A percentile compares a stretch with the other conserved stretches of the same genome.
These are phyloP conservation scores for Cyprinus carpio DNA, from an alignment of 2,113 vertebrate genomes.

Conservation along the genomic window DNA sequence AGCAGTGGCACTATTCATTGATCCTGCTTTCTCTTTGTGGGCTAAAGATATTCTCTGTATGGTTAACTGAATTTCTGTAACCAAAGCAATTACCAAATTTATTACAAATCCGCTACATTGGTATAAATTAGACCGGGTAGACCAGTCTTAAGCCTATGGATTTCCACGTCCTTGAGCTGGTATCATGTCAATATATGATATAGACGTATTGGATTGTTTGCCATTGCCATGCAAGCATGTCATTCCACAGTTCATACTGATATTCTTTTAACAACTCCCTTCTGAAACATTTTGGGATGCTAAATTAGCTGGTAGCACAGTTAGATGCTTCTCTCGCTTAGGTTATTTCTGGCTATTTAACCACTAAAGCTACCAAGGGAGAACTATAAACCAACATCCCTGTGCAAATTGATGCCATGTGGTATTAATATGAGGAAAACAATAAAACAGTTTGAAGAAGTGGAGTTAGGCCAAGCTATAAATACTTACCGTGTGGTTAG, in stretches of 20 bases:
- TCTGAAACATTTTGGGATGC: conserved; percentile 18
- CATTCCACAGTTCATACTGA: background rate
- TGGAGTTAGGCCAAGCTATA: conserved; percentile 78
- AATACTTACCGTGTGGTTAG: conserved; percentile 82
- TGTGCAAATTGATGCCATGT: conserved; percentile 83
- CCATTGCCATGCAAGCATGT: background rate
- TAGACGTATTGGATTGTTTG: background rate
- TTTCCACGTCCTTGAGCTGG: background rate
- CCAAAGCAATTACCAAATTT: background rate
- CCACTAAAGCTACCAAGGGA: conserved; percentile 44
- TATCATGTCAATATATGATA: background rate
- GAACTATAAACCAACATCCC: conserved; percentile 78
- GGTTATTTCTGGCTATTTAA: conserved; percentile 44
- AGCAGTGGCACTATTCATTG: background rate
- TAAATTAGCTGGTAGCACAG: conserved; percentile 25
- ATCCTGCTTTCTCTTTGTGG: background rate
- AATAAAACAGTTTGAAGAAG: conserved; percentile 82
- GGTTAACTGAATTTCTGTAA: background rate
- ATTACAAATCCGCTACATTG: background rate
- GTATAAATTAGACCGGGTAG: background rate
- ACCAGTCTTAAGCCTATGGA: background rate
- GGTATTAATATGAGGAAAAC: conserved; percentile 81
- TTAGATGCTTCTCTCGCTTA: conserved; percentile 29
- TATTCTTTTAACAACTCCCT: conserved; percentile 31
- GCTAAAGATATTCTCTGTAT: background rate